A percentile compares a stretch with the other conserved stretches of the same genome.
These are phyloP conservation scores for Epicampocera succincta DNA, from an alignment of 2,888 invertebrate genomes.

Conservation along the genomic window DNA sequence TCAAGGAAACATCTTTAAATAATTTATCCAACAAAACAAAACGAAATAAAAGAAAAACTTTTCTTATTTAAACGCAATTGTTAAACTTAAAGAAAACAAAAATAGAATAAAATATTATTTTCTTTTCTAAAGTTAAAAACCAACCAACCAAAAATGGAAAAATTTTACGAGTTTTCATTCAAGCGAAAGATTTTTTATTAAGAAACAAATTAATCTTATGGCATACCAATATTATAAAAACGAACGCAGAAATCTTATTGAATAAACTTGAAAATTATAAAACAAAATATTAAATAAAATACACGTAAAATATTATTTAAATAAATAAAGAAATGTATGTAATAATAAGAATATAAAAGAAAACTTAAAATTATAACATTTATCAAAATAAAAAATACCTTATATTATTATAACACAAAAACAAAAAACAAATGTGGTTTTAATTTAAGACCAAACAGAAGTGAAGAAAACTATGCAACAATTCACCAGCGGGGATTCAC, in stretches of 20 bases:
- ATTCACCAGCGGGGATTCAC: too few species aligned
- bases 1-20: constrained; percentile 71
- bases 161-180: constrained; percentile 64
- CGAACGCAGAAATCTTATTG: constrained; percentile 28
- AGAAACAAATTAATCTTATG: constrained; percentile 46
- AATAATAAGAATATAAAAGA: constrained; percentile 71
- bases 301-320: constrained; percentile 40
- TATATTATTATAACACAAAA: constrained; percentile 65
- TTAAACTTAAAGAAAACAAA: constrained; percentile 44
- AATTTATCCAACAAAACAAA: constrained; percentile 59
- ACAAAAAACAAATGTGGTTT: constrained; percentile 74
- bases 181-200: constrained; percentile 13
- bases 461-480: too few species aligned
- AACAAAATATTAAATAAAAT: constrained; percentile 10
- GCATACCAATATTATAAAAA: constrained; percentile 33
- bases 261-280: constrained; percentile 15
- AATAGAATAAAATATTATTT: constrained; percentile 28
- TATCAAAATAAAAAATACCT: constrained; percentile 70
- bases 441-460: constrained; percentile 71
- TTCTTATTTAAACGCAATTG: constrained; percentile 52
- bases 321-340: constrained; percentile 71
- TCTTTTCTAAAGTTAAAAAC: constrained; percentile 37
- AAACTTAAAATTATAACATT: constrained; percentile 71
- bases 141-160: constrained; percentile 38
- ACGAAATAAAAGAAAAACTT: constrained; percentile 41